phyloP scores from a whole-genome alignment of 2,797 vertebrate genomes.

The Thamnophis elegans region DNA sequence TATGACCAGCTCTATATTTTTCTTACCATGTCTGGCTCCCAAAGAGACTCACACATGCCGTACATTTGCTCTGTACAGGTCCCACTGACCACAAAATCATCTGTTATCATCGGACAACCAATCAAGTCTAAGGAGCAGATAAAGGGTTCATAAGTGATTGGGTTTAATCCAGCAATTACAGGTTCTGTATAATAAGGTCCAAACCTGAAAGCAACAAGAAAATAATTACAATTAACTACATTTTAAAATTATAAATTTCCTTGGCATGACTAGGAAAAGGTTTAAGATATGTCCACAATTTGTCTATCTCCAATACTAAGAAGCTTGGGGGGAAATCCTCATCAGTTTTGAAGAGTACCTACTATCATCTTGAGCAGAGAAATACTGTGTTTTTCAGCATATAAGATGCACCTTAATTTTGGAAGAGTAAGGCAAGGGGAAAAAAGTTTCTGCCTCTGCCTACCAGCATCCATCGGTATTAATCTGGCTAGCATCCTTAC shows the following conservation, averaged over 20 bases:
- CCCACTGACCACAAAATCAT: slow-evolving; percentile 98
- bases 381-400: neutral
- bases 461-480: too few species aligned
- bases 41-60: slow-evolving; percentile 97
- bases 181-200: slow-evolving; percentile 97
- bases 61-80: slow-evolving; percentile 99
- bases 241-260: neutral
- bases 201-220: slow-evolving; percentile 74
- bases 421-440: too few species aligned
- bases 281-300: neutral
- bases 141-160: slow-evolving; percentile 89
- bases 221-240: neutral
- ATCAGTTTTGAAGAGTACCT: neutral
- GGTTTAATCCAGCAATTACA: slow-evolving; percentile 92
- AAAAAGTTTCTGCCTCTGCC: too few species aligned
- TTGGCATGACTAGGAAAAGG: neutral
- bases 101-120: slow-evolving; percentile 95
- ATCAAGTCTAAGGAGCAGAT: slow-evolving; percentile 96
- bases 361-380: neutral
- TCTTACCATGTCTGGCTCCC: slow-evolving; percentile 95
- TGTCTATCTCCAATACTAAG: neutral
- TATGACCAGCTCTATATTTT: neutral
- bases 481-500: too few species aligned
- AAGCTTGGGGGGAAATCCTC: neutral
- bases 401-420: too few species aligned